These are phyloP conservation scores for Columba guinea DNA, from an alignment of 2,797 vertebrate genomes.

Conservation along the genomic window DNA sequence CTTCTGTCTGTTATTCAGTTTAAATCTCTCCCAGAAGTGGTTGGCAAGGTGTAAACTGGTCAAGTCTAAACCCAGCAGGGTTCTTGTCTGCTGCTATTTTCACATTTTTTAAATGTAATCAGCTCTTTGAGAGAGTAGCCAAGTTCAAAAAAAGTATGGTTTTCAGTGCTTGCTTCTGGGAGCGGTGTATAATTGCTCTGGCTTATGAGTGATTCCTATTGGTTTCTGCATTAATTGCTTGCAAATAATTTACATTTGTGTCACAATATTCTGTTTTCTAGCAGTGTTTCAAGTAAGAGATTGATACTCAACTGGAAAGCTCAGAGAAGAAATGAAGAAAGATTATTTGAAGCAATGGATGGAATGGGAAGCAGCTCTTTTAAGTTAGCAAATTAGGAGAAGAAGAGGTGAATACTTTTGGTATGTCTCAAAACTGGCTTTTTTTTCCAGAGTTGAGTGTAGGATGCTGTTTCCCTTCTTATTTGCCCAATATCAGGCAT, in stretches of 20 bases:
- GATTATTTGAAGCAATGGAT: background rate
- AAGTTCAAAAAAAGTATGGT: background rate
- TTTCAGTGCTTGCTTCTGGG: background rate
- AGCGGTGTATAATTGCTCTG: background rate
- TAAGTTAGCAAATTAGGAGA: background rate
- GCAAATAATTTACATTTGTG: background rate
- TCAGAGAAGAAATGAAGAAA: background rate
- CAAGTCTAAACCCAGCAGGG: background rate
- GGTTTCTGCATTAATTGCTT: background rate
- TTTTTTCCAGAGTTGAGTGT: background rate
- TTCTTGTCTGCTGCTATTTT: background rate
- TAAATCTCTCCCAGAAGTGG: background rate
- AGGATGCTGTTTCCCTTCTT: background rate
- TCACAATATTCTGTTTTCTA: background rate
- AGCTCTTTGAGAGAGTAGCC: background rate
- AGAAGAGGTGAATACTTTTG: background rate
- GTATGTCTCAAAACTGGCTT: background rate
- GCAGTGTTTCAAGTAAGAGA: background rate
- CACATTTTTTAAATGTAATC: background rate
- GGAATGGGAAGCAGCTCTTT: background rate
- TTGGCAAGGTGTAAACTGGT: background rate
- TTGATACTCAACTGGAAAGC: background rate
- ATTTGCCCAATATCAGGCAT: background rate
- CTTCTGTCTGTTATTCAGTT: background rate
- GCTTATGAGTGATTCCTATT: background rate